Evolutionary conservation across 2,888 invertebrate genomes (phyloP).

Genomic region (Nephrocerus scutellatus): DNA sequence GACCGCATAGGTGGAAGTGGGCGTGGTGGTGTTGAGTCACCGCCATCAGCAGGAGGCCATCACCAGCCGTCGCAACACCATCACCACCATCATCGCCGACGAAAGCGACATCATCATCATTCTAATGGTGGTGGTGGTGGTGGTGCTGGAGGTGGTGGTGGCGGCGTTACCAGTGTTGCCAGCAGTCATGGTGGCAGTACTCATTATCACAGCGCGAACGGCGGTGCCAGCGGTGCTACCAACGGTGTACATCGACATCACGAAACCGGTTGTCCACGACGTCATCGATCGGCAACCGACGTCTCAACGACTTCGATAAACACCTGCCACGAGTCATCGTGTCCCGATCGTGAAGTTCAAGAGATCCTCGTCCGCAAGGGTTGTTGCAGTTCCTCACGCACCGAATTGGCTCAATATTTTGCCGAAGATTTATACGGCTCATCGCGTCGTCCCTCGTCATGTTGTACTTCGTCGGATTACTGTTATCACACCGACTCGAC

Average conservation of each 20-base stretch:
- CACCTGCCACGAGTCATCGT: conserved; percentile 40
- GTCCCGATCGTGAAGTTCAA: conserved; percentile 43
- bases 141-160: conserved; percentile 26
- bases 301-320: conserved; percentile 40
- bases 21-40: background rate
- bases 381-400: conserved; percentile 39
- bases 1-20: no score
- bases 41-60: conserved; percentile 7
- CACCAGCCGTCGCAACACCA: conserved; percentile 23
- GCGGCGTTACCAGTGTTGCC: conserved; percentile 29
- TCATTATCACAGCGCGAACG: conserved; percentile 20
- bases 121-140: conserved; percentile 14
- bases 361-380: conserved; percentile 43
- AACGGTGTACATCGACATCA: conserved; percentile 18
- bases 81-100: conserved; percentile 20
- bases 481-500: conserved; percentile 47
- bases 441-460: conserved; percentile 42
- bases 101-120: conserved; percentile 30
- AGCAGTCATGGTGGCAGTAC: conserved; percentile 30
- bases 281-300: conserved; percentile 45
- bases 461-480: conserved; percentile 47
- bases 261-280: conserved; percentile 33
- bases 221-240: conserved; percentile 4
- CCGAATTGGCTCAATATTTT: conserved; percentile 45
- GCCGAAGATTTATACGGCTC: conserved; percentile 45